Evolutionary conservation across 2,888 invertebrate species (phyloP), one percentile per base, ranked within the genome.

Genomic region (Eupithecia tripunctaria): DNA sequence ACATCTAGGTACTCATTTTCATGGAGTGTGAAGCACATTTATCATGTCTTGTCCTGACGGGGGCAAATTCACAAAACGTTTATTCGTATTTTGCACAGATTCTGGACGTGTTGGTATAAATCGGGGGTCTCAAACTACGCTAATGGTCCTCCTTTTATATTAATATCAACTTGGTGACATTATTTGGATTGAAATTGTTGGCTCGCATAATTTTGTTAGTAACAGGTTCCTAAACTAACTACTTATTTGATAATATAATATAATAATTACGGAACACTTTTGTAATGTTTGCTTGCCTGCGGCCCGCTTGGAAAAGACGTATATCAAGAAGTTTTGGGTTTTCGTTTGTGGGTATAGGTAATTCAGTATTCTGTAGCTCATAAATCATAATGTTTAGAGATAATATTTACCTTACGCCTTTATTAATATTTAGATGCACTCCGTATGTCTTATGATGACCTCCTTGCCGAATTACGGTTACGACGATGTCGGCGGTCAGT

Each of bases 21-120:
- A 89, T 90, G 90, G 88, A 90, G 75, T 86, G 87, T 88, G 87
- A 82, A 84, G 83, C 89, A 89, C 86, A 88, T 91, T 91, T 90
- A 90, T 91, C 91, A 90, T 89, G 86, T 89, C 88, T 85, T 25
- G 56, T 56, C 56, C 25, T 5, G 27, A 87, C 78, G 87, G 85
- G 88, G 85, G 84, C 82, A 85, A 87, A 88, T 89, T 89, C 86
- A 87, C 87, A 87, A 87, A 89, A 86, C 88, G 88, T 91, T 91
- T 90, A 89, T 91, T 89, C 86, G 85, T 81, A 82, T 84, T n/a
- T 83, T 82, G 85, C 83, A 81, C 84, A 87, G 89, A 89, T 90
- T 91, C 87, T 88, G 82, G 83, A 85, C 82, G 79, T 77, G 83
- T 51, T 5, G 43, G 18, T 87, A 91, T 89, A 89, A 88, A 89